phyloP scores from a whole-genome alignment of 2,797 vertebrate genomes.

The Helicolenus hilgendorfi region DNA sequence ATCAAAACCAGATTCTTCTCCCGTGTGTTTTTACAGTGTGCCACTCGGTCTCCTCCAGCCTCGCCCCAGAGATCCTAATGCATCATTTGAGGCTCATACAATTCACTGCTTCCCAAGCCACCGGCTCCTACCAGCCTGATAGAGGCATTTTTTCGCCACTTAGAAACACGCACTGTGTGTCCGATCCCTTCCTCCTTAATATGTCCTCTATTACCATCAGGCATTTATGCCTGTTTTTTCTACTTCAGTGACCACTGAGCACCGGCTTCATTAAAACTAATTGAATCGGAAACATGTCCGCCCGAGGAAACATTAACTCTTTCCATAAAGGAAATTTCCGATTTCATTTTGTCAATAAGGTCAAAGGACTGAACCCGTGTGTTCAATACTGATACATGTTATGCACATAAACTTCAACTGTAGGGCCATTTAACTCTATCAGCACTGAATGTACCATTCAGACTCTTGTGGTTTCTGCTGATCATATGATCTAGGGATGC shows the following conservation, averaged over 20 bases:
- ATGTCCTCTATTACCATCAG: slow-evolving; percentile 96
- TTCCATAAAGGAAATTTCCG: slow-evolving; percentile 93
- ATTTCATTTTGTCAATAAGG: slow-evolving; percentile 91
- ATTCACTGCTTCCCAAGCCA: slow-evolving; percentile 78
- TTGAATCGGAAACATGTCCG: slow-evolving; percentile 99
- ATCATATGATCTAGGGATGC: background rate
- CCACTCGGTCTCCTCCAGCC: slow-evolving; percentile 65
- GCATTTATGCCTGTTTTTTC: slow-evolving; percentile 98
- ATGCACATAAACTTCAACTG: slow-evolving; percentile 61
- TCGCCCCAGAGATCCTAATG: slow-evolving; percentile 80
- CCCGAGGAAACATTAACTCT: slow-evolving; percentile 99
- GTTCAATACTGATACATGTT: slow-evolving; percentile 82
- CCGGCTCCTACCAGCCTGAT: slow-evolving; percentile 88
- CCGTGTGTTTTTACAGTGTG: slow-evolving; percentile 64
- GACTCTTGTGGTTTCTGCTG: background rate
- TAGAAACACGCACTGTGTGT: slow-evolving; percentile 91
- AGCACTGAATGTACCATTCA: background rate
- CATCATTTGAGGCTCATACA: slow-evolving; percentile 86
- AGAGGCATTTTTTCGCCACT: slow-evolving; percentile 93
- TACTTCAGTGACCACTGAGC: slow-evolving; percentile 99
- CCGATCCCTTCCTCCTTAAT: slow-evolving; percentile 92
- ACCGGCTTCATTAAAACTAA: slow-evolving; percentile 99
- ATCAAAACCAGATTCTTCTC: slow-evolving; percentile 39
- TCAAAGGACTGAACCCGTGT: slow-evolving; percentile 86
- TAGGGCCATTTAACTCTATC: slow-evolving; percentile 40